Evolutionary conservation across 1,140 invertebrate genomes (phyloP), one percentile per base, ranked within the genome.

Genomic region (Brachionus paranguensis): DNA sequence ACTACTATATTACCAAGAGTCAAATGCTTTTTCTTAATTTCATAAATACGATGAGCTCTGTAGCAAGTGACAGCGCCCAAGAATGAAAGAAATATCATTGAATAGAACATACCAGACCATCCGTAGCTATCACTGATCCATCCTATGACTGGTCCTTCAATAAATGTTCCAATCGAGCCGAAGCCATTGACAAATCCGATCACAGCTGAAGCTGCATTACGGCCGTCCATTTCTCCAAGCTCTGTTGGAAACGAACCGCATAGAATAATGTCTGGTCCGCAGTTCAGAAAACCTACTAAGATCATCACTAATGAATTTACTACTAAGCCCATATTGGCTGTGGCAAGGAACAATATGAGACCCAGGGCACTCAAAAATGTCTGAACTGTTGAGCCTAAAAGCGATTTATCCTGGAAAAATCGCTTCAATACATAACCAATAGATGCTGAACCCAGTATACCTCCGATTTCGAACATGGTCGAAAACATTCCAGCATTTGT

Each of bases 401-500:
- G 84, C 20, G 88, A 87, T 37, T 87, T 86, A 3, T 88, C 87
- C 20, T 87, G 85, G 85, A 90, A 91, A 84, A 86, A 88, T 65
- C 89, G 88, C 84, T 72, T 86, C 85, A n/a, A 72, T 81, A 84
- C 70, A 24, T 89, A 84, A 12, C 91, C 91, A 78, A 91, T 88
- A 3, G 87, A 55, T 60, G 89, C 88, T 86, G 89, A 90, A 4
- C 91, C 91, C 14, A 89, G 17, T 2, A 89, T 89, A 53, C 91
- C 91, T 37, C 91, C 91, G 55, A 91, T 86, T 86, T 91, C 91
- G 87, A 91, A 91, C 12, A 89, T 86, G 11, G 90, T 90, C n/a
- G 91, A 91, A 85, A 90, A 89, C 68, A 91, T 85, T 0, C 91
- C 91, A 33, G 91, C 90, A 84, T 87, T 85, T 53, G 86, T 86